A percentile compares a stretch with the other conserved stretches of the same genome.
phyloP scores from a whole-genome alignment of 1,140 invertebrate species.

The Phocides pigmalion region DNA sequence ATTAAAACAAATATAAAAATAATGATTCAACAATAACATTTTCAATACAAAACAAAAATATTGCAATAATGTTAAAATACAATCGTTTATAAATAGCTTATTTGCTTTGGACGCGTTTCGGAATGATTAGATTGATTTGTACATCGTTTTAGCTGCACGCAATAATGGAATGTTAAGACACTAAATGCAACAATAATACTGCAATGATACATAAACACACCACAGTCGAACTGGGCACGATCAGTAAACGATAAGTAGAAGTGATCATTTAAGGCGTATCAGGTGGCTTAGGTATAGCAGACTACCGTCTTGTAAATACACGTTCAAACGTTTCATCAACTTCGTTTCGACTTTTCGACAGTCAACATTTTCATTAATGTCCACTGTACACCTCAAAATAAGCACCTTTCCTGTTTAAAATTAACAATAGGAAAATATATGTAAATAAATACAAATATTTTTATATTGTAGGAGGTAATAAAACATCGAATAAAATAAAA shows the following conservation, averaged over 20 bases:
- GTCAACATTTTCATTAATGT: conserved; percentile 5
- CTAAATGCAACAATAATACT: conserved; percentile 46
- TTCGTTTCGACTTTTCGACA: conserved; percentile 18
- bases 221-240: background rate
- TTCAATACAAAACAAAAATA: conserved; percentile 49
- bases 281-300: conserved; percentile 6
- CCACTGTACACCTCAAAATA: conserved; percentile 5
- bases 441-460: background rate
- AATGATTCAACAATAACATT: conserved; percentile 50
- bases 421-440: background rate
- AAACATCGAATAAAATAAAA: conserved; percentile 1
- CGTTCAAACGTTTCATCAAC: conserved; percentile 9
- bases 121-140: conserved; percentile 44
- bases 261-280: background rate
- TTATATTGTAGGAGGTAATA: background rate
- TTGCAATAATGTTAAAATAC: conserved; percentile 43
- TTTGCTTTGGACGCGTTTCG: conserved; percentile 54
- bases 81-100: conserved; percentile 33
- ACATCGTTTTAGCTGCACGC: conserved; percentile 37
- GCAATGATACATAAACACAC: conserved; percentile 32
- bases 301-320: background rate
- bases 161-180: conserved; percentile 34
- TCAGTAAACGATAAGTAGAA: background rate
- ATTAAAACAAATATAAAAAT: conserved; percentile 47
- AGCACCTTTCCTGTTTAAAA: conserved; percentile 10